Conservation (phyloP, 2,113 vertebrate genomes). For the Chionomys nivalis region DNA sequence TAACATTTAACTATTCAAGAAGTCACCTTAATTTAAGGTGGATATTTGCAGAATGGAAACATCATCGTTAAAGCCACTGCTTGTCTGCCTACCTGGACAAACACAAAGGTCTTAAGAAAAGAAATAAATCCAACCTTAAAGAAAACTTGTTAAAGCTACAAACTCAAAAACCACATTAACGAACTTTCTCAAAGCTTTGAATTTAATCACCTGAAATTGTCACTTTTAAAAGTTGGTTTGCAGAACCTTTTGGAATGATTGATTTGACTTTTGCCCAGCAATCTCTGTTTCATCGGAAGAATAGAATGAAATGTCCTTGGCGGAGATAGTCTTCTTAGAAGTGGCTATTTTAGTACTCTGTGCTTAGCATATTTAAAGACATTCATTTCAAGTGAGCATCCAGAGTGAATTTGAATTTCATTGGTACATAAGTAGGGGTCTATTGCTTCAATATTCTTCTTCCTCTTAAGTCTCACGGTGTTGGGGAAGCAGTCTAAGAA, state of each 20-base stretch:
- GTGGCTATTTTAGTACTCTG: conserved; percentile 55
- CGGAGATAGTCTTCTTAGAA: conserved; percentile 34
- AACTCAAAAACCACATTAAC: conserved; percentile 26
- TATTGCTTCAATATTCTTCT: not conserved
- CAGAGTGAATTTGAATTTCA: conserved; percentile 27
- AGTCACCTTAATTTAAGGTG: not conserved
- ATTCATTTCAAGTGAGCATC: conserved; percentile 63
- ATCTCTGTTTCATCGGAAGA: conserved; percentile 53
- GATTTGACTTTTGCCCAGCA: conserved; percentile 33
- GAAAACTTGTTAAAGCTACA: not conserved
- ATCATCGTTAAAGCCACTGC: not conserved
- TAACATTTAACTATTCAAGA: conserved; percentile 1
- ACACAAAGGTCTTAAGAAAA: conserved; percentile 2
- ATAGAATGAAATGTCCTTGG: conserved; percentile 44
- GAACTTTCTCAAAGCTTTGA: not conserved
- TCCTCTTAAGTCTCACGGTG: not conserved
- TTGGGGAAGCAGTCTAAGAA: not conserved
- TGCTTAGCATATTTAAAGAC: conserved; percentile 60
- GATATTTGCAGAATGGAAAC: not conserved
- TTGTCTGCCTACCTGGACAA: not conserved
- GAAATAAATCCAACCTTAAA: conserved; percentile 20
- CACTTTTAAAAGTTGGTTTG: conserved; percentile 34
- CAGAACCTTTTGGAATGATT: conserved; percentile 29
- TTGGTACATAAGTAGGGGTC: not conserved
- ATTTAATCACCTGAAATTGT: conserved; percentile 28